Conservation (phyloP, 2,113 vertebrate species). For the Cisticola juncidis region DNA sequence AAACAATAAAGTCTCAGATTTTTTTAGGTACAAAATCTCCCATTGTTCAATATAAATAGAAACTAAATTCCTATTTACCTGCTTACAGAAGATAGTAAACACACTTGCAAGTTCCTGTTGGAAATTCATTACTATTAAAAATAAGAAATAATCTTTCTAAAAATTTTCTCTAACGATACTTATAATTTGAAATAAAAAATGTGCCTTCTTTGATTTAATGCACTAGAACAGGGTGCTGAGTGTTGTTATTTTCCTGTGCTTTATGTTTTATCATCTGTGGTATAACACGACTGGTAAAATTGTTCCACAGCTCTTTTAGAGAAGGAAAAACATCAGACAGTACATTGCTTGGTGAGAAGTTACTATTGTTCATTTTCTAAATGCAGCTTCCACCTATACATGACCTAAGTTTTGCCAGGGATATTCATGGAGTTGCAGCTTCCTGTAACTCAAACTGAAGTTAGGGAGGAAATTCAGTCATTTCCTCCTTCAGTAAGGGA, state of each 20-base stretch:
- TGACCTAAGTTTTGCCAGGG: background rate
- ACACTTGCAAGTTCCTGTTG: background rate
- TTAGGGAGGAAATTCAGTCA: background rate
- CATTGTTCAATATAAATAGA: too few relatives aligned
- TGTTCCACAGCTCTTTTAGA: background rate
- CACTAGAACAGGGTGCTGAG: background rate
- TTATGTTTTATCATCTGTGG: background rate
- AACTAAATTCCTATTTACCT: background rate
- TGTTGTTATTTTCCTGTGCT: background rate
- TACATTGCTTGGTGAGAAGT: background rate
- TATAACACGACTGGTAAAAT: background rate
- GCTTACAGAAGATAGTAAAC: background rate
- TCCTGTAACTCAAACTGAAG: background rate
- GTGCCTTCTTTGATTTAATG: background rate
- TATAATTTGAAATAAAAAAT: background rate
- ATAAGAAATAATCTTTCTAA: background rate
- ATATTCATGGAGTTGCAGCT: background rate
- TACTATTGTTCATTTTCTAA: background rate
- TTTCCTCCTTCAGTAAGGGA: background rate
- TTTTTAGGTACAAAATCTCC: background rate
- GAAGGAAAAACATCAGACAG: background rate
- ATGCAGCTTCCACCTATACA: background rate
- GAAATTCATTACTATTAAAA: background rate
- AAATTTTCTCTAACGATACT: background rate
- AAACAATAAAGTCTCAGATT: background rate